Evolutionary conservation across 2,888 invertebrate species (phyloP).

Genomic region (Dicranocentrus wangi): DNA sequence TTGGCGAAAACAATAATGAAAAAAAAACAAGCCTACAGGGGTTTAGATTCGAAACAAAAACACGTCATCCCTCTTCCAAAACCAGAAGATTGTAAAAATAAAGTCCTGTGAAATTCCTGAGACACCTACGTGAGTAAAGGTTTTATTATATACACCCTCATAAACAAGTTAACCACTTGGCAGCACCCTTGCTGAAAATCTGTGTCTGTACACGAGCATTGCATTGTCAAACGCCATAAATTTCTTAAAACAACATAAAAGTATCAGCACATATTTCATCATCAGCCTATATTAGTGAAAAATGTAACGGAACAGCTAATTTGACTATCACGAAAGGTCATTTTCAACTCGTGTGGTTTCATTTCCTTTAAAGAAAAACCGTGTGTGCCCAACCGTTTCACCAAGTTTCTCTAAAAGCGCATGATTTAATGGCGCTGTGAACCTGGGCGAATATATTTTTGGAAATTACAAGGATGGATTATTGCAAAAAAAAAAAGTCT

Average conservation of each 20-base stretch:
- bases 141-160: too few species aligned
- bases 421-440: slow-evolving; percentile 1
- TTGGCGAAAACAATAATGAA: slow-evolving; percentile 24
- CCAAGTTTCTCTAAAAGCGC: neutral
- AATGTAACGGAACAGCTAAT: slow-evolving; percentile 45
- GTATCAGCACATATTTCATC: slow-evolving; percentile 42
- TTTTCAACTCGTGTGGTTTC: slow-evolving; percentile 35
- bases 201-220: too few species aligned
- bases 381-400: neutral
- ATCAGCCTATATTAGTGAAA: neutral
- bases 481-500: slow-evolving; percentile 21
- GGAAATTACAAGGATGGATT: slow-evolving; percentile 24
- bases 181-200: too few species aligned
- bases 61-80: too few species aligned
- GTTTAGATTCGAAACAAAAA: too few species aligned
- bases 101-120: too few species aligned
- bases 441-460: neutral
- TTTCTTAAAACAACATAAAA: slow-evolving; percentile 38
- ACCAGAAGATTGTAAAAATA: too few species aligned
- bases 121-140: too few species aligned
- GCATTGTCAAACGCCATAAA: slow-evolving; percentile 38
- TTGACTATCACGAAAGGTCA: slow-evolving; percentile 51
- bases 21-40: slow-evolving; percentile 5
- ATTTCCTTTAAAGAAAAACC: slow-evolving; percentile 43
- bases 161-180: too few species aligned